A percentile compares a stretch with the other conserved stretches of the same genome.
Conservation (phyloP, 2,113 vertebrate species). For the Malaclemys terrapin region DNA sequence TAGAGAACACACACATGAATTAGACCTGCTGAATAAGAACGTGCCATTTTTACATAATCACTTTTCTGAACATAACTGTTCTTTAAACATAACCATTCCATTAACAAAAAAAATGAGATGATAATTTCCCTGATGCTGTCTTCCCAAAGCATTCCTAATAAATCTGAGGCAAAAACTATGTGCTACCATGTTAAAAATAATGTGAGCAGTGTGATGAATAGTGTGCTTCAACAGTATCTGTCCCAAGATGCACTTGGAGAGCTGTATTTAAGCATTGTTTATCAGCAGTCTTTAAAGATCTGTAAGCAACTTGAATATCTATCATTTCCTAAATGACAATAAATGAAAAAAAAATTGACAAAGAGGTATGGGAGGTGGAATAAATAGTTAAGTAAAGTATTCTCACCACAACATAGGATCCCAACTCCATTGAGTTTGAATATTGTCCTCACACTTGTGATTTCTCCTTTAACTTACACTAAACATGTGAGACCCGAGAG, state of each 20-base stretch:
- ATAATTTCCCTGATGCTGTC: not conserved
- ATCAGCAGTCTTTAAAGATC: not conserved
- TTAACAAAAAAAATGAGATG: not conserved
- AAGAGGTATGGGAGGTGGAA: not conserved
- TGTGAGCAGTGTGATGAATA: not conserved
- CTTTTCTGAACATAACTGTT: not conserved
- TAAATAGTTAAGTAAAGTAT: not conserved
- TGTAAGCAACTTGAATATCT: rapidly evolving
- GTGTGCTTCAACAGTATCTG: not conserved
- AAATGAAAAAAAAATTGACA: not conserved
- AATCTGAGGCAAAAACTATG: not conserved
- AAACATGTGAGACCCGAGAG: too few relatives aligned
- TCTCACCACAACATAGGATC: too few relatives aligned
- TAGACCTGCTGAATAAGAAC: not conserved
- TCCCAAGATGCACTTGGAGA: not conserved
- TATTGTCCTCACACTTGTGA: too few relatives aligned
- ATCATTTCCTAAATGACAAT: too few relatives aligned
- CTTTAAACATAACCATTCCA: not conserved
- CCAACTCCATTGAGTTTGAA: too few relatives aligned
- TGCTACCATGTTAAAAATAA: not conserved
- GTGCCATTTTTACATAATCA: not conserved
- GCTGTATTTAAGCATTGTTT: not conserved
- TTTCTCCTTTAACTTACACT: too few relatives aligned
- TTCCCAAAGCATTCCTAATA: not conserved
- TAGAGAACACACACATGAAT: too few relatives aligned